A percentile compares a stretch with the other conserved stretches of the same genome.
Evolutionary conservation across 2,888 invertebrate species (phyloP).

Genomic region (Mechanitis mazaeus): DNA sequence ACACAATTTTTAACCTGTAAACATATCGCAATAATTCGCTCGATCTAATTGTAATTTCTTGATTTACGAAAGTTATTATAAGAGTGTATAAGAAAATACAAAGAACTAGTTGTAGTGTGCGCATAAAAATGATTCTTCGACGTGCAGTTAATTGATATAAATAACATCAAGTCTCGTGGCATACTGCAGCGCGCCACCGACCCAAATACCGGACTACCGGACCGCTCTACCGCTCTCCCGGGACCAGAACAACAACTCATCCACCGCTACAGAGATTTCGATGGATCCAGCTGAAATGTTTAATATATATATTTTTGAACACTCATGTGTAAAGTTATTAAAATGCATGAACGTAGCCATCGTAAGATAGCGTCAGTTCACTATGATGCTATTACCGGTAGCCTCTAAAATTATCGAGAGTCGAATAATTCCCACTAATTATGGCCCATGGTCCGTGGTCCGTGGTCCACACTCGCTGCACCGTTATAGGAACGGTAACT

Average conservation of each 20-base stretch:
- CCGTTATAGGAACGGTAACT: constrained; percentile 38
- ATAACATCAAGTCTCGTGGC: constrained; percentile 41
- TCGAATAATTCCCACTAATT: constrained; percentile 26
- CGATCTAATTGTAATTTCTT: too few relatives aligned
- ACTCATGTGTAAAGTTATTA: too few relatives aligned
- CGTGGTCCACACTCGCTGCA: constrained; percentile 12
- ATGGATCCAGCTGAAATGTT: constrained; percentile 6
- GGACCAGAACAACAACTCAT: constrained; percentile 24
- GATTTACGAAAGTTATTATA: too few relatives aligned
- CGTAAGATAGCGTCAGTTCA: neutral
- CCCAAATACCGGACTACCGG: constrained; percentile 69
- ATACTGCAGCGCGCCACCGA: constrained; percentile 40
- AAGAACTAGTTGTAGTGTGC: too few relatives aligned
- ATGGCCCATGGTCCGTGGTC: constrained; percentile 16
- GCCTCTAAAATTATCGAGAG: constrained; percentile 31
- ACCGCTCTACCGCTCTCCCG: constrained; percentile 15
- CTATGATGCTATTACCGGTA: constrained; percentile 14
- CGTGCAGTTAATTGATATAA: constrained; percentile 29
- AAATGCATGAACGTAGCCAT: too few relatives aligned
- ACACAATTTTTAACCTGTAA: too few relatives aligned
- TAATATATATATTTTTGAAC: too few relatives aligned
- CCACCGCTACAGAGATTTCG: constrained; percentile 7
- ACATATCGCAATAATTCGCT: too few relatives aligned
- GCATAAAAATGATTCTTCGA: constrained; percentile 26
- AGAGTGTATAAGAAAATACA: too few relatives aligned